A percentile compares a stretch with the other conserved stretches of the same genome.
phyloP scores from a whole-genome alignment of 2,113 vertebrate genomes.

The Vulpes vulpes region DNA sequence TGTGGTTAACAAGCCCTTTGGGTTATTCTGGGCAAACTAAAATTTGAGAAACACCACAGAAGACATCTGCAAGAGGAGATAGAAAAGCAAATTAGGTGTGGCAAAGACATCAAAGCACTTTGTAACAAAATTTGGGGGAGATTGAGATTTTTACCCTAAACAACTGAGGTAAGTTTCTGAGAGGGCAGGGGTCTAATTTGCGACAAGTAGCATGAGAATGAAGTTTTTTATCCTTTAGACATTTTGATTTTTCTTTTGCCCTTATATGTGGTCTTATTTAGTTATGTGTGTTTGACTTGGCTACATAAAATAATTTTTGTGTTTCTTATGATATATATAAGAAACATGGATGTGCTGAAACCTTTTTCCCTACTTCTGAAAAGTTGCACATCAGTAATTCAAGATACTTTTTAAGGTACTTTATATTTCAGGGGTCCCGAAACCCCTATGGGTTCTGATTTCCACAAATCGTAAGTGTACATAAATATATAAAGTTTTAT shows the following conservation, averaged over 20 bases:
- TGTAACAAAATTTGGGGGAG: background rate
- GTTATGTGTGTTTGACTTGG: background rate
- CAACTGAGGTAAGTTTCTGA: background rate
- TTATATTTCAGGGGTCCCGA: background rate
- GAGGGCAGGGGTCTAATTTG: background rate
- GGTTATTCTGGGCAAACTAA: background rate
- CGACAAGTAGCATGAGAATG: background rate
- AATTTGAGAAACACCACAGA: background rate
- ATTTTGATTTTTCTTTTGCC: background rate
- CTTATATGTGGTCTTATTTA: background rate
- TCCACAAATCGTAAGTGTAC: background rate
- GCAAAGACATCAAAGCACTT: background rate
- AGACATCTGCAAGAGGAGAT: background rate
- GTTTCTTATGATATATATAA: background rate
- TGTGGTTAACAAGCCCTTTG: background rate
- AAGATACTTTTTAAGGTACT: background rate
- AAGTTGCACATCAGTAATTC: background rate
- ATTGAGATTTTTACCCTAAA: background rate
- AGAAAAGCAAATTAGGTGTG: background rate
- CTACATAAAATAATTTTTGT: background rate
- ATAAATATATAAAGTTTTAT: background rate
- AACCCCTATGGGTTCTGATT: background rate
- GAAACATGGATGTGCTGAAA: background rate
- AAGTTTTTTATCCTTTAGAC: background rate
- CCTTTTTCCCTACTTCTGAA: slow-evolving; percentile 8